Percentiles rank a stretch among this genome's conserved stretches.
Conservation (phyloP, 2,888 invertebrate species). For the Agrochola macilenta region DNA sequence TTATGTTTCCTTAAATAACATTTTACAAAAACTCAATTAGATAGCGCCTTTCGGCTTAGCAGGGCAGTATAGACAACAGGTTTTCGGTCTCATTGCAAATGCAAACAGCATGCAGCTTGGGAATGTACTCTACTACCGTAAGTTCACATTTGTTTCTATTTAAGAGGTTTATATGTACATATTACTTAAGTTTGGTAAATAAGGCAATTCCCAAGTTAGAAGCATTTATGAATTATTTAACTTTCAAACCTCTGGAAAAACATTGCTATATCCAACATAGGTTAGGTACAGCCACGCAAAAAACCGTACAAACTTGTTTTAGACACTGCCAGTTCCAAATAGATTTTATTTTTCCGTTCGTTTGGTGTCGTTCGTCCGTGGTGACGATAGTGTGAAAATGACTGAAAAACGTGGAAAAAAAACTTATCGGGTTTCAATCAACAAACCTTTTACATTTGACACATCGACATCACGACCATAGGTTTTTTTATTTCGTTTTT, state of each 20-base stretch:
- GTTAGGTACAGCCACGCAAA: conserved; percentile 9
- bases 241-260: conserved; percentile 10
- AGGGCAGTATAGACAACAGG: too few relatives aligned
- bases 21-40: too few relatives aligned
- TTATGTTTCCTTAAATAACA: too few relatives aligned
- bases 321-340: conserved; percentile 11
- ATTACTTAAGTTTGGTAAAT: too few relatives aligned
- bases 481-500: conserved; percentile 13
- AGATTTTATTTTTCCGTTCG: conserved; percentile 52
- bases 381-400: conserved; percentile 62
- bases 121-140: too few relatives aligned
- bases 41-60: too few relatives aligned
- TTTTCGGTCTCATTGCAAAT: too few relatives aligned
- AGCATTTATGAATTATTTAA: neutral
- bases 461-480: conserved; percentile 11
- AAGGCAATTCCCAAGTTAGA: neutral
- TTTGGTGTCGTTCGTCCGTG: conserved; percentile 51
- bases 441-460: conserved; percentile 61
- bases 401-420: conserved; percentile 48
- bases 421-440: conserved; percentile 53
- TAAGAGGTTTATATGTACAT: too few relatives aligned
- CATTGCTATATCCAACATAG: neutral
- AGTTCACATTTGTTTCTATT: too few relatives aligned
- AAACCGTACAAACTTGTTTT: conserved; percentile 9
- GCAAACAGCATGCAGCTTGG: too few relatives aligned